phyloP scores from a whole-genome alignment of 2,888 invertebrate genomes.

The Zhuqinia jingwanae region DNA sequence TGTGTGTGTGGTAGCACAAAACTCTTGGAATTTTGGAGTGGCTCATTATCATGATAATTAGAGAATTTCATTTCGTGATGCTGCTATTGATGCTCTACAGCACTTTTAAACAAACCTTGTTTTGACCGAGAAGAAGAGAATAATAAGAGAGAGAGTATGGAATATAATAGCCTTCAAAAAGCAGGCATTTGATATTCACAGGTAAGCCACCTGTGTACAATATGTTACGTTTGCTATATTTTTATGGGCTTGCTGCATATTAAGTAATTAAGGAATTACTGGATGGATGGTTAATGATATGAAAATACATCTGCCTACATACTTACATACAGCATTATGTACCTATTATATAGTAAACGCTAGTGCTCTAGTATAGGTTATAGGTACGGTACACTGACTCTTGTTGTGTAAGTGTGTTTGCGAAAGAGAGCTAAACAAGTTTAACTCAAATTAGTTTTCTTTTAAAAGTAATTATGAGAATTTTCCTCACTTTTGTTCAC shows the following conservation, averaged over 20 bases:
- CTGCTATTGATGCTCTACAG: neutral
- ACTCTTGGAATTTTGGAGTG: constrained; percentile 25
- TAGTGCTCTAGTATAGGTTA: no score
- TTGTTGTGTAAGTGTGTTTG: no score
- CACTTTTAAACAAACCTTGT: neutral
- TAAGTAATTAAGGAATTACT: neutral
- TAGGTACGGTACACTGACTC: no score
- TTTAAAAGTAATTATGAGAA: neutral
- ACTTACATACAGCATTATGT: no score
- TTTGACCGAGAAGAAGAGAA: neutral
- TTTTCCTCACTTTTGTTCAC: neutral
- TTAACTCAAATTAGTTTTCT: neutral
- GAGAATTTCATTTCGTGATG: no score
- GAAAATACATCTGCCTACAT: no score
- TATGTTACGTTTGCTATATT: neutral
- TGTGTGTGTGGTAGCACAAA: no score
- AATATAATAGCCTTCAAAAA: neutral
- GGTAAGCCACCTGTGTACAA: neutral
- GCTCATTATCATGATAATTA: constrained; percentile 40
- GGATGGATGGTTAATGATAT: no score
- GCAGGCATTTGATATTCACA: neutral
- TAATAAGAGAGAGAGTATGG: neutral
- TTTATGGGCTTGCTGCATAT: no score
- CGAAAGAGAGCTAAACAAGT: no score
- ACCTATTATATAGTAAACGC: no score